Conservation (phyloP, 2,797 vertebrate species). For the Uromys caudimaculatus region DNA sequence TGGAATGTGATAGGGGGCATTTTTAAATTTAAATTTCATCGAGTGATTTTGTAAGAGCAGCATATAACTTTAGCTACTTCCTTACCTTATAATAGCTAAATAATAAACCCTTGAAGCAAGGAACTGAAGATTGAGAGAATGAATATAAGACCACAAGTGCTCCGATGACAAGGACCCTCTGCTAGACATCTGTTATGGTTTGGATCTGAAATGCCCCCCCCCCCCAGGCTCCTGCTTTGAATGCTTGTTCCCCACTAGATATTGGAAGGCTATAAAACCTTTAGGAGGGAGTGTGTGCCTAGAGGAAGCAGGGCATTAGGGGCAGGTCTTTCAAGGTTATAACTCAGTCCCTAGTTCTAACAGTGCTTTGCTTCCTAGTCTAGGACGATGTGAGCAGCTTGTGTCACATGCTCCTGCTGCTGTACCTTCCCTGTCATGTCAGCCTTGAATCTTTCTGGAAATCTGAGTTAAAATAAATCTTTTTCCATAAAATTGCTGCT, state of each 20-base stretch:
- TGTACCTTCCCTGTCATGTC: not conserved
- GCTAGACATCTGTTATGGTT: not conserved
- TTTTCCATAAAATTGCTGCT: not conserved
- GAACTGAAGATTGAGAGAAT: not conserved
- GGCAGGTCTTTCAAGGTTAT: not conserved
- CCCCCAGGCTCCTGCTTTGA: not conserved
- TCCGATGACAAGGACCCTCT: not conserved
- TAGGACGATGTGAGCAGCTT: not conserved
- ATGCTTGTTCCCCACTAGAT: not conserved
- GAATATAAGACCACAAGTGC: not conserved
- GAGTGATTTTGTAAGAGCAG: not conserved
- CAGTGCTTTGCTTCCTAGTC: not conserved
- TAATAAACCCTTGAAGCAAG: not conserved
- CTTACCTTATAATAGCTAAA: not conserved
- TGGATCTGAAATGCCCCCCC: not conserved
- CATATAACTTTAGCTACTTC: not conserved
- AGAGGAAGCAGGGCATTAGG: not conserved
- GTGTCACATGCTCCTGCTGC: not conserved
- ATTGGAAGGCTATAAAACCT: not conserved
- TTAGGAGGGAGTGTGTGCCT: not conserved
- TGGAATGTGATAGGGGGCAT: no score
- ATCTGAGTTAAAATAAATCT: not conserved
- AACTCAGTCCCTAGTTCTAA: not conserved
- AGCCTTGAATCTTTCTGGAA: not conserved
- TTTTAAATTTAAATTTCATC: constrained; percentile 12